Evolutionary conservation across 2,797 vertebrate species (phyloP), one percentile per base, ranked within the genome.

Genomic region (Harpagifer antarcticus): DNA sequence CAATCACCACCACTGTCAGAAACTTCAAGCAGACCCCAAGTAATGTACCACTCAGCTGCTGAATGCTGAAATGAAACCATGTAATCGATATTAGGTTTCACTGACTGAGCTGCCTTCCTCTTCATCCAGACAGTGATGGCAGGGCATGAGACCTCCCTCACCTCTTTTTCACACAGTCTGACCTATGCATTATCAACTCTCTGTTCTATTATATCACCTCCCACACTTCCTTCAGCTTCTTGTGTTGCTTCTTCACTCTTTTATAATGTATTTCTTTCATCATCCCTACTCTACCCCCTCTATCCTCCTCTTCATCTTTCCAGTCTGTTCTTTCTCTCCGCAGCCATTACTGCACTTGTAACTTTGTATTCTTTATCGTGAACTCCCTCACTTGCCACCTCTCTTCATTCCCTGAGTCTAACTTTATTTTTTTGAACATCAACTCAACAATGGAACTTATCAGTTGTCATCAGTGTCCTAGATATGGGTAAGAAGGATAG

Each of bases 61-160:
- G 66, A 44, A 59, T 44, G 42, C 68, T 63, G 62, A 78, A 70
- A 61, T 52, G 42, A 67, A 68, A 68, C 40, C 75, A 31, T 81
- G 76, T 43, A 62, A 86, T 79, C 68, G 27, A 49, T 48, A 13
- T 56, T 74, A 12, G 55, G 49, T 57, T 60, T 56, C 49, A 68
- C 20, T 60, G 15, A 56, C 17, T 12, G 56, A 67, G 68, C 76
- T 23, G 50, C 55, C 9, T 10, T 20, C 54, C 44, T 45, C 61
- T 57, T 71, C 54, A 66, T 33, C 45, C 48, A 27, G 49, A 56
- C 59, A 33, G 53, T 27, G 13, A 56, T 57, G 67, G 49, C 61
- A 73, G 60, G 48, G 23, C 48, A 17, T 68, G 11, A 84, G 55
- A 72, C 64, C 62, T 70, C 42, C 4, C 5, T 72, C 57, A 48